phyloP scores from a whole-genome alignment of 2,113 vertebrate species.

The Stomatorhinus ivindoensis region DNA sequence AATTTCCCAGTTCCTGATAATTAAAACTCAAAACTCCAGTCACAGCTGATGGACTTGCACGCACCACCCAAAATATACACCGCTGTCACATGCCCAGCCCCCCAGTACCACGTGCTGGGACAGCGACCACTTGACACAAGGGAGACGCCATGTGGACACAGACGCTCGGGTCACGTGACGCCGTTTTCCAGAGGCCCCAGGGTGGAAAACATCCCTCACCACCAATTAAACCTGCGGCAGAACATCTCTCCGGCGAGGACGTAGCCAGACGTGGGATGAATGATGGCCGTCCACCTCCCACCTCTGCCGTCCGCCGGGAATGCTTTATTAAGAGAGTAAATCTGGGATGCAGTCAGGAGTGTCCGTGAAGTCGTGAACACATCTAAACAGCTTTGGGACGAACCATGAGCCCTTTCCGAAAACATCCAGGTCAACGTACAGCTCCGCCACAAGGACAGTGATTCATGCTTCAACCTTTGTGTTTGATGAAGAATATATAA shows the following conservation, averaged over 20 bases:
- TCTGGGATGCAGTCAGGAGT: neutral
- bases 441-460: neutral
- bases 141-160: neutral
- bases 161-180: neutral
- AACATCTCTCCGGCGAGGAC: neutral
- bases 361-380: neutral
- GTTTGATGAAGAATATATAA: neutral
- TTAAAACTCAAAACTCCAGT: conserved; percentile 8
- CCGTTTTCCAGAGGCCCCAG: neutral
- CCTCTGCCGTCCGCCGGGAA: neutral
- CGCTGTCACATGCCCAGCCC: neutral
- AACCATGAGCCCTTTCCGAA: neutral
- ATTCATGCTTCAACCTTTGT: neutral
- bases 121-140: neutral
- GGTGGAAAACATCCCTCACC: neutral
- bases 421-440: neutral
- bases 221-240: neutral
- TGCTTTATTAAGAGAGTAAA: conserved; percentile 21
- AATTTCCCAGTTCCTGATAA: neutral
- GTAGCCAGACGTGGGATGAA: neutral
- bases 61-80: neutral
- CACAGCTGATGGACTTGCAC: neutral
- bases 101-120: neutral
- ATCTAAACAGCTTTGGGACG: neutral
- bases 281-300: neutral